Evolutionary conservation across 2,113 vertebrate species (phyloP).

Genomic region (Xerus inauris): DNA sequence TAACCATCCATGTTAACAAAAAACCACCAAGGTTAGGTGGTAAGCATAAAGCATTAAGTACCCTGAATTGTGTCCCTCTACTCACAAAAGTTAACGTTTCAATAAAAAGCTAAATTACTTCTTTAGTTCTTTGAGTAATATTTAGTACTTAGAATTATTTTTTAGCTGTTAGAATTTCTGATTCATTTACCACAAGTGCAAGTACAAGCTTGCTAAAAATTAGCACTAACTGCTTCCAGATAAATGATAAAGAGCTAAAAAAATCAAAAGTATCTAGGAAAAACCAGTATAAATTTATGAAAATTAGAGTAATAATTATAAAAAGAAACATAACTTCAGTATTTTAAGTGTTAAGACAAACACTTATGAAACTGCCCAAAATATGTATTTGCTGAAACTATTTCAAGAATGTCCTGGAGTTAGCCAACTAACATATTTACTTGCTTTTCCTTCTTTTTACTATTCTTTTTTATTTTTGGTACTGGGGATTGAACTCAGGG

Average conservation of each 20-base stretch:
- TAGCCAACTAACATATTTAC: background rate
- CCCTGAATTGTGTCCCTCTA: slow-evolving; percentile 24
- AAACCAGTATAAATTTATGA: slow-evolving; percentile 42
- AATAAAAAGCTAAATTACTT: slow-evolving; percentile 36
- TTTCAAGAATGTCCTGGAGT: background rate
- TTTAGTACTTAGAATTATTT: background rate
- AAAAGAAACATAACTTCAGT: background rate
- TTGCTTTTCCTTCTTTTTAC: slow-evolving; percentile 18
- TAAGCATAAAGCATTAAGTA: background rate
- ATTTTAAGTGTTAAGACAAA: slow-evolving; percentile 52
- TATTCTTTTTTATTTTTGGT: too few species aligned
- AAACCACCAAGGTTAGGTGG: background rate
- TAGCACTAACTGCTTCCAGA: background rate
- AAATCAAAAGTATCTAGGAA: slow-evolving; percentile 1
- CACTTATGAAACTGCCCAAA: slow-evolving; percentile 35
- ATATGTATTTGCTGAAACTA: background rate
- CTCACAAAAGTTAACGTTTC: background rate
- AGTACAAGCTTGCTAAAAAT: slow-evolving; percentile 24
- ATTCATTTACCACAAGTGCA: background rate
- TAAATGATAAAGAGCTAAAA: background rate
- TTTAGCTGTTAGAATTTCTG: slow-evolving; percentile 17
- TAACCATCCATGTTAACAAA: slow-evolving; percentile 17
- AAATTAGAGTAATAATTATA: slow-evolving; percentile 36
- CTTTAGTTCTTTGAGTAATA: background rate
- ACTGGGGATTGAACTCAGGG: too few species aligned